phyloP scores from a whole-genome alignment of 2,888 invertebrate species.

The Apantesis nais region DNA sequence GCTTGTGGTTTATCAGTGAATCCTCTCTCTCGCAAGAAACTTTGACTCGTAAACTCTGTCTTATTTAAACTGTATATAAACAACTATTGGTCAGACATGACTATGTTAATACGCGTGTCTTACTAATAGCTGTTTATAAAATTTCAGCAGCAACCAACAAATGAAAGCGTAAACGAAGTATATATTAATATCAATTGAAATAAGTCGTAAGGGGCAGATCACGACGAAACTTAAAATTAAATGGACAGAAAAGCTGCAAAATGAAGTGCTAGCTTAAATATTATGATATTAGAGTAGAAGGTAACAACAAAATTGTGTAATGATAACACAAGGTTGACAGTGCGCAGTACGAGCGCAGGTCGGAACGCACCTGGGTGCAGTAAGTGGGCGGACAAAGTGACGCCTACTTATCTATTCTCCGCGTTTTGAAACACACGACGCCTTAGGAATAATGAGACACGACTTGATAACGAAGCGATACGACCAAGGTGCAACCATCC shows the following conservation, averaged over 20 bases:
- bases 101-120: neutral
- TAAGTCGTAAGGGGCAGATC: too few relatives aligned
- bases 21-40: neutral
- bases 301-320: constrained; percentile 60
- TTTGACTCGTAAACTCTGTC: neutral
- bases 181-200: neutral
- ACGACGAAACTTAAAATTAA: constrained; percentile 4
- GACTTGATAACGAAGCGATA: constrained; percentile 53
- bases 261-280: constrained; percentile 16
- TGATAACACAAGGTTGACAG: constrained; percentile 64
- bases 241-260: neutral
- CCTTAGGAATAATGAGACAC: constrained; percentile 61
- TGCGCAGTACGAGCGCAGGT: constrained; percentile 44
- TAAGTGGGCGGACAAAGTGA: constrained; percentile 70
- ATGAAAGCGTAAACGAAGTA: neutral
- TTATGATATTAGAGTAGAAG: constrained; percentile 47
- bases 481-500: constrained; percentile 39
- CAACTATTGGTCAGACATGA: neutral
- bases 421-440: constrained; percentile 61
- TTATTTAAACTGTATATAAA: neutral
- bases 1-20: constrained; percentile 2
- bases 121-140: neutral
- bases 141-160: neutral
- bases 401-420: constrained; percentile 64
- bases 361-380: constrained; percentile 73